These are phyloP conservation scores for Melipona bicolor DNA, from an alignment of 2,888 invertebrate species.

Conservation along the genomic window DNA sequence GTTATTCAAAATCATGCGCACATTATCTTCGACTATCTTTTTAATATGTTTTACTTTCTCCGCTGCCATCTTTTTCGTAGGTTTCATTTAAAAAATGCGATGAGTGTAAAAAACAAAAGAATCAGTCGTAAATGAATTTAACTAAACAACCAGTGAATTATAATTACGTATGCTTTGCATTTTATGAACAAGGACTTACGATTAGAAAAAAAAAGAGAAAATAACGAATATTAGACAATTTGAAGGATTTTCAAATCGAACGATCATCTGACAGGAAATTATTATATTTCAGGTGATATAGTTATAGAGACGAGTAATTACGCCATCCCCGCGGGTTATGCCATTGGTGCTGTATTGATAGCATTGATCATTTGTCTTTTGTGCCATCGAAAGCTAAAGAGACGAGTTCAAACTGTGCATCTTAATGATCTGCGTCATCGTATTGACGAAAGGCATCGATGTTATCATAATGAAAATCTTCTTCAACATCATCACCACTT, in stretches of 20 bases:
- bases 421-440: conserved; percentile 78
- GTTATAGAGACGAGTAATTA: conserved; percentile 87
- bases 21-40: background rate
- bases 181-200: background rate
- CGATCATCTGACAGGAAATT: conserved; percentile 14
- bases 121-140: background rate
- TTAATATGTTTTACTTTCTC: background rate
- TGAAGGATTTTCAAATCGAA: background rate
- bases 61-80: background rate
- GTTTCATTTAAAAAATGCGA: background rate
- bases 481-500: conserved; percentile 57
- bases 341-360: conserved; percentile 84
- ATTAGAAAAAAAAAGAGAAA: background rate
- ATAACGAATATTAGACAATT: background rate
- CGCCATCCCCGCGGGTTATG: conserved; percentile 85
- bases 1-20: background rate
- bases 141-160: background rate
- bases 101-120: background rate
- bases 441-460: conserved; percentile 77
- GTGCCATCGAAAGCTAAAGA: conserved; percentile 85
- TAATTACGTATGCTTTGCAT: background rate
- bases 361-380: conserved; percentile 85
- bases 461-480: conserved; percentile 76
- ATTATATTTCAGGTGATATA: conserved; percentile 83
- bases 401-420: conserved; percentile 76